Evolutionary conservation across 2,113 vertebrate species (phyloP).

Genomic region (Ptilonorhynchus violaceus): DNA sequence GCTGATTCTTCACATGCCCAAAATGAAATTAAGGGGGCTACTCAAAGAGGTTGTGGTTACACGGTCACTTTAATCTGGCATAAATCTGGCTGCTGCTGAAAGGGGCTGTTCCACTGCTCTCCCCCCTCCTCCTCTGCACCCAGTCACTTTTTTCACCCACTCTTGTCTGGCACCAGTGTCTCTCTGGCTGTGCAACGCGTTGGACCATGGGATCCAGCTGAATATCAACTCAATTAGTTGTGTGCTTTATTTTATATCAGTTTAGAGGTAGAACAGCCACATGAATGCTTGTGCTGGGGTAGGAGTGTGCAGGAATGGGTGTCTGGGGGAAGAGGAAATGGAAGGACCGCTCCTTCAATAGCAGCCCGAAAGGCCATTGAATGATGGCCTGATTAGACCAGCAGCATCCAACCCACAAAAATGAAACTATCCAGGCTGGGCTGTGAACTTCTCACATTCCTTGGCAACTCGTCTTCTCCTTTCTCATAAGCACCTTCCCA

Average conservation of each 20-base stretch:
- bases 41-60: conserved; percentile 44
- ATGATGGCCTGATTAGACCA: neutral
- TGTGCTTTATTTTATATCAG: neutral
- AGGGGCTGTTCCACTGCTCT: neutral
- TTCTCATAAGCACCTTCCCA: neutral
- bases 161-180: neutral
- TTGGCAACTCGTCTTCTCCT: neutral
- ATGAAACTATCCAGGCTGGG: neutral
- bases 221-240: neutral
- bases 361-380: neutral
- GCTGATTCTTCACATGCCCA: conserved; percentile 35
- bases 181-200: neutral
- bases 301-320: neutral
- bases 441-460: neutral
- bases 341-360: neutral
- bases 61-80: conserved; percentile 41
- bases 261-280: neutral
- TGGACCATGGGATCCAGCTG: neutral
- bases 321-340: neutral
- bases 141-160: neutral
- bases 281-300: neutral
- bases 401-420: neutral
- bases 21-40: conserved; percentile 47
- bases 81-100: conserved; percentile 48
- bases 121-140: neutral